These are phyloP conservation scores for Sebastes itinus DNA, from an alignment of 2,797 vertebrate genomes.

Conservation along the genomic window DNA sequence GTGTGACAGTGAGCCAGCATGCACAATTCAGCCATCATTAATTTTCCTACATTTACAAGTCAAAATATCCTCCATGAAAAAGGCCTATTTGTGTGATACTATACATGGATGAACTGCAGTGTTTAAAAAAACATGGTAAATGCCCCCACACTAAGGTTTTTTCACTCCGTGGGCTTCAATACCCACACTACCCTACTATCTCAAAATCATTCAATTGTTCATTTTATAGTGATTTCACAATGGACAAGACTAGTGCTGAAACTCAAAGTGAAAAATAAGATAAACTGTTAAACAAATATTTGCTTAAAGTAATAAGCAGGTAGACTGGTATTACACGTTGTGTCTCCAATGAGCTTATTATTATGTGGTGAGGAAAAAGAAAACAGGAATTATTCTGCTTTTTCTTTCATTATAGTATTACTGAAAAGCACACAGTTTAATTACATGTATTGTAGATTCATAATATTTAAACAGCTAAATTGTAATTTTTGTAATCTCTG, in stretches of 20 bases:
- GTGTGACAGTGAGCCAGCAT: not conserved
- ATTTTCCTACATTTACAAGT: too few relatives aligned
- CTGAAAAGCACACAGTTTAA: not conserved
- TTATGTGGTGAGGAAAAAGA: not conserved
- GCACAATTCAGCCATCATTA: not conserved
- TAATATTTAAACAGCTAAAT: not conserved
- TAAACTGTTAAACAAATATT: not conserved
- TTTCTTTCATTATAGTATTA: not conserved
- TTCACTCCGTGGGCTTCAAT: too few relatives aligned
- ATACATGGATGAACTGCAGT: not conserved
- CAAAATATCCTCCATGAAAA: too few relatives aligned
- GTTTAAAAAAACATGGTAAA: not conserved
- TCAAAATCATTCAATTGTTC: not conserved
- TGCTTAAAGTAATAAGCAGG: not conserved
- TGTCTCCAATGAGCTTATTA: not conserved
- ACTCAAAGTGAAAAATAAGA: not conserved
- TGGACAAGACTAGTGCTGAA: too few relatives aligned
- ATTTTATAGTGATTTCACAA: not conserved
- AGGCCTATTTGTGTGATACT: not conserved
- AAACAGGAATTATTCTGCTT: not conserved
- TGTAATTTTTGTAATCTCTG: not conserved
- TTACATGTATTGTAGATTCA: not conserved
- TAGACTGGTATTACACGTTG: not conserved
- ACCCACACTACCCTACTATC: too few relatives aligned
- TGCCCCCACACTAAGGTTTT: not conserved